phyloP scores from a whole-genome alignment of 2,888 invertebrate genomes.

The Dryobota labecula region DNA sequence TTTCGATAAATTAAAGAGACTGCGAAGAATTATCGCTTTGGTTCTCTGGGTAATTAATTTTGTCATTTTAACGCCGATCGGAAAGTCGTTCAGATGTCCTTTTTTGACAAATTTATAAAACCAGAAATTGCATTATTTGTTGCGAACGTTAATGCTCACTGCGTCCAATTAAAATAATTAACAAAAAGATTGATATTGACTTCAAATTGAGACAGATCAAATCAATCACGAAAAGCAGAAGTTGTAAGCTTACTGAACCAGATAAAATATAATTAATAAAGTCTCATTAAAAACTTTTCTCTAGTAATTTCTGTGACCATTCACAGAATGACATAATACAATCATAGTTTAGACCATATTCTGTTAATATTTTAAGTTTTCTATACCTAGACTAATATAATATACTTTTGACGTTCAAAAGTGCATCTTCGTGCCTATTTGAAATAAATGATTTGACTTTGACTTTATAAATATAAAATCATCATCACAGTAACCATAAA shows the following conservation, averaged over 20 bases:
- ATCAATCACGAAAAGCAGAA: constrained; percentile 33
- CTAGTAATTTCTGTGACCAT: neutral
- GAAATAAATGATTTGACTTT: no score
- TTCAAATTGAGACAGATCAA: constrained; percentile 28
- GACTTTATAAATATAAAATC: constrained; percentile 2
- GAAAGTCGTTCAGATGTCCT: constrained; percentile 53
- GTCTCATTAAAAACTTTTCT: neutral
- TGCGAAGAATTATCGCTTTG: constrained; percentile 46
- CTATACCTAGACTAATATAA: neutral
- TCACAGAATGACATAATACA: neutral
- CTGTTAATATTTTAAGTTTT: constrained; percentile 1
- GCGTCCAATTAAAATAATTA: constrained; percentile 50
- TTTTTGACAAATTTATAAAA: constrained; percentile 54
- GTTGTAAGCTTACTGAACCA: no score
- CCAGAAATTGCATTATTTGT: constrained; percentile 43
- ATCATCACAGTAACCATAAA: neutral
- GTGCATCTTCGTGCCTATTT: no score
- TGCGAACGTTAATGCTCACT: constrained; percentile 38
- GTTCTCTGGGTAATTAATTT: constrained; percentile 51
- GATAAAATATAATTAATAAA: neutral
- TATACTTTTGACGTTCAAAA: no score
- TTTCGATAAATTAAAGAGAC: constrained; percentile 47
- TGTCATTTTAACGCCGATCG: constrained; percentile 45
- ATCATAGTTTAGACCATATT: neutral
- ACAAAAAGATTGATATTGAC: constrained; percentile 37